phyloP scores from a whole-genome alignment of 2,888 invertebrate species.

The Hirtodrosophila trivittata region DNA sequence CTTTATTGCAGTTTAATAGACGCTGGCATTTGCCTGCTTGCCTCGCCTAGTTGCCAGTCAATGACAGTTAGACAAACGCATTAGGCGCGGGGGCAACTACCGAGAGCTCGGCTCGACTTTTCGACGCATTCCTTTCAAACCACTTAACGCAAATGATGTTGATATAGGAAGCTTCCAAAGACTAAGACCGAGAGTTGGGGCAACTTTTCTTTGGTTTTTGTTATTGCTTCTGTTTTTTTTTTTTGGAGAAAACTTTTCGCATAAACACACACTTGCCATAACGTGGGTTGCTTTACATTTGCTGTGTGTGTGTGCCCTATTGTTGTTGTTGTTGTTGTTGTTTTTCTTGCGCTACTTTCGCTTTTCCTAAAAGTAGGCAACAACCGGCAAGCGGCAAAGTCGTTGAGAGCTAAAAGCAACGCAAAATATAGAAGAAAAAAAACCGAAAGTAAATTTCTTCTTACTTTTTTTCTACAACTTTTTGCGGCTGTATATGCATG shows the following conservation, averaged over 20 bases:
- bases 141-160: constrained; percentile 79
- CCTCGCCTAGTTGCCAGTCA: constrained; percentile 16
- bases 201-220: constrained; percentile 42
- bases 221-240: constrained; percentile 12
- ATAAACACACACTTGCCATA: constrained; percentile 71
- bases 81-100: constrained; percentile 29
- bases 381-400: constrained; percentile 61
- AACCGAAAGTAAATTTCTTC: constrained; percentile 1
- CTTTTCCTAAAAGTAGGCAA: constrained; percentile 63
- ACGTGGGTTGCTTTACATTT: constrained; percentile 49
- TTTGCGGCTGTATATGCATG: constrained; percentile 39
- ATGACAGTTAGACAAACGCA: constrained; percentile 54
- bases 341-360: constrained; percentile 65
- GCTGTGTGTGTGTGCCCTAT: no score
- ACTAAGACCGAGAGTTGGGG: constrained; percentile 19
- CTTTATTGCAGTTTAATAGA: constrained; percentile 73
- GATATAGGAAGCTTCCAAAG: constrained; percentile 53
- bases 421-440: constrained; percentile 38
- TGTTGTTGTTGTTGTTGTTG: constrained; percentile 42
- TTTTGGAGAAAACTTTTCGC: constrained; percentile 46
- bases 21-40: constrained; percentile 9
- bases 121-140: constrained; percentile 64
- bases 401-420: constrained; percentile 78
- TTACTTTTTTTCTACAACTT: constrained; percentile 66
- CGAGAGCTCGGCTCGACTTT: constrained; percentile 63